Percentiles rank a stretch among this genome's conserved stretches.
These are phyloP conservation scores for Corythornis vintsioides DNA, from an alignment of 2,113 vertebrate genomes.

Conservation along the genomic window DNA sequence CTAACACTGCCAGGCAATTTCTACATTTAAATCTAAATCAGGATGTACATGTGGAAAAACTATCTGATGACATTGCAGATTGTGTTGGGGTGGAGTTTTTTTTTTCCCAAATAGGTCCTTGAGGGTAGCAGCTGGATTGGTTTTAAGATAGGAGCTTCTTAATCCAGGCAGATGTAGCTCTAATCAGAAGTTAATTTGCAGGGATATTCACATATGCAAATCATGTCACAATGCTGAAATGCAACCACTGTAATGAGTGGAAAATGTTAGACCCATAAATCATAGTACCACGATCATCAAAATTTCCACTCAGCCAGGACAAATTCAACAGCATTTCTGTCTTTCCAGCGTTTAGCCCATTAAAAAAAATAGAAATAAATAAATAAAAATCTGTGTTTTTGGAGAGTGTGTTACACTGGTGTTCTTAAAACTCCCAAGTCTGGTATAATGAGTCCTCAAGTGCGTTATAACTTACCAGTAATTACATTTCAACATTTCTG, in stretches of 20 bases:
- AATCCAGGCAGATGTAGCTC: constrained; percentile 92
- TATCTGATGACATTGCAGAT: constrained; percentile 37
- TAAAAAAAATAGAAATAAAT: constrained; percentile 50
- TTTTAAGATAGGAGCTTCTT: constrained; percentile 80
- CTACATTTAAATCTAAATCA: constrained; percentile 19
- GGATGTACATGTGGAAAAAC: not conserved
- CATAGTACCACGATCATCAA: constrained; percentile 90
- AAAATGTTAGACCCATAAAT: constrained; percentile 92
- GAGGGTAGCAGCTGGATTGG: constrained; percentile 81
- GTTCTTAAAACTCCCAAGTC: constrained; percentile 83
- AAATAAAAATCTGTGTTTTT: constrained; percentile 78
- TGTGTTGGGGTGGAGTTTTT: not conserved
- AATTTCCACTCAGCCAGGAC: constrained; percentile 93
- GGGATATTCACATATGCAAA: constrained; percentile 96
- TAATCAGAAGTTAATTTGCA: constrained; percentile 89
- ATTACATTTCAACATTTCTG: constrained; percentile 85
- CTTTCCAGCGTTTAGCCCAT: constrained; percentile 80
- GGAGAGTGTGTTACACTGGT: constrained; percentile 76
- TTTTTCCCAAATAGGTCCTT: constrained; percentile 35
- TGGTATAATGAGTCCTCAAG: constrained; percentile 84
- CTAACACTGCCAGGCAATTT: not conserved
- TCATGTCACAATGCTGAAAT: constrained; percentile 88
- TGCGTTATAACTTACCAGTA: constrained; percentile 85
- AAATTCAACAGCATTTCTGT: constrained; percentile 82
- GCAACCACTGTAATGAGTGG: constrained; percentile 90